Percentiles rank a stretch among this genome's conserved stretches.
phyloP scores from a whole-genome alignment of 1,140 invertebrate species.

The Habropoda laboriosa region DNA sequence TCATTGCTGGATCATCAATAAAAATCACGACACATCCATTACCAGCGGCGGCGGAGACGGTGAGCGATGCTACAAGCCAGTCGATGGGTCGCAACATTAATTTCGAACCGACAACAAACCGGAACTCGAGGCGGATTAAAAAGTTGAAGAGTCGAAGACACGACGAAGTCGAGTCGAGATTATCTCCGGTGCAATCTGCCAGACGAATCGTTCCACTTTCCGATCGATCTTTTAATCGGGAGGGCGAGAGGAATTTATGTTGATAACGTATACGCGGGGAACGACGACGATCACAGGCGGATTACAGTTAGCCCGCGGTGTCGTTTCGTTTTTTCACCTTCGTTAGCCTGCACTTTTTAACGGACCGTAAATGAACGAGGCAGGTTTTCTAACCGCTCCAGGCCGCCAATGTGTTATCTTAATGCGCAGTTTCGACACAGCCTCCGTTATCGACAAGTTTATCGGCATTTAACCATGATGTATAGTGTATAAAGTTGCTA shows the following conservation, averaged over 20 bases:
- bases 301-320: conserved; percentile 16
- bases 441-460: conserved; percentile 19
- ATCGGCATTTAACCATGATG: conserved; percentile 40
- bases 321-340: conserved; percentile 10
- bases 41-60: background rate
- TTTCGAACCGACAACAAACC: background rate
- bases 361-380: background rate
- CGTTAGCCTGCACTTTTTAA: background rate
- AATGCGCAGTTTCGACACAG: conserved; percentile 20
- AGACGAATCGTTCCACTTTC: background rate
- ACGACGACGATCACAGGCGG: background rate
- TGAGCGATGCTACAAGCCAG: background rate
- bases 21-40: conserved; percentile 29
- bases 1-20: conserved; percentile 20
- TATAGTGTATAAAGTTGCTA: background rate
- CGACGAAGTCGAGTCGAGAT: conserved; percentile 33
- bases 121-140: background rate
- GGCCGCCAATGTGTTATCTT: conserved; percentile 28
- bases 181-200: conserved; percentile 27
- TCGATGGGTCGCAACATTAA: conserved; percentile 1
- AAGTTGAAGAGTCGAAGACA: conserved; percentile 7
- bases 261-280: conserved; percentile 28
- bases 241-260: conserved; percentile 54
- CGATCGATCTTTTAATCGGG: conserved; percentile 23
- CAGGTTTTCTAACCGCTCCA: conserved; percentile 1